These are phyloP conservation scores for Phenganax subtilis DNA, from an alignment of 92 coral and sea anemone genomes.

Conservation along the genomic window DNA sequence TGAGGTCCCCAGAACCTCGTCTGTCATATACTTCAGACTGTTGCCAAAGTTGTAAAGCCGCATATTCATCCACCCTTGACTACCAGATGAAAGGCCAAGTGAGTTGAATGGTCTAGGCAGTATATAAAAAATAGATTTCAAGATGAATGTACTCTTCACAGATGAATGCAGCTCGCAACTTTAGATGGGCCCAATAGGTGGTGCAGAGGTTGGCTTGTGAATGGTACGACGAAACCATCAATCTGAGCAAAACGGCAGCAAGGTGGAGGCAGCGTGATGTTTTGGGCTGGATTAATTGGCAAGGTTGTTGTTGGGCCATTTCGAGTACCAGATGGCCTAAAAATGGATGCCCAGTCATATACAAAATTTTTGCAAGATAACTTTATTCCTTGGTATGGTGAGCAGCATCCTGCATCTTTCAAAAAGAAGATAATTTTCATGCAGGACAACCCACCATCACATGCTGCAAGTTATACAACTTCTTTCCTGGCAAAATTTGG, in stretches of 20 bases:
- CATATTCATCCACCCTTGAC: not conserved
- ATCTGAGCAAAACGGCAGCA: conserved; percentile 4
- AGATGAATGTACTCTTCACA: not conserved
- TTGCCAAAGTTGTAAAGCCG: not conserved
- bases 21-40: not conserved
- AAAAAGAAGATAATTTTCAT: conserved; percentile 1
- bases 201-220: conserved; percentile 7
- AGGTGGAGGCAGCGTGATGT: conserved; percentile 6
- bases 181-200: not conserved
- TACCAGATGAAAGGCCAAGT: not conserved
- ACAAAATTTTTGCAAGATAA: not conserved
- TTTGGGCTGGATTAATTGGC: conserved; percentile 10
- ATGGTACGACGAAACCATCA: not conserved
- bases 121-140: not conserved
- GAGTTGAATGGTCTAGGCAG: conserved; percentile 3
- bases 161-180: not conserved
- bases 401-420: conserved; percentile 6
- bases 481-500: not conserved
- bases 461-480: conserved; percentile 1
- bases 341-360: not conserved
- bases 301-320: not conserved
- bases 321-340: not conserved
- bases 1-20: not conserved
- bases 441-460: conserved; percentile 8
- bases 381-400: not conserved